These are phyloP conservation scores for Craseonycteris thonglongyai DNA, from an alignment of 2,113 vertebrate genomes.

Conservation along the genomic window DNA sequence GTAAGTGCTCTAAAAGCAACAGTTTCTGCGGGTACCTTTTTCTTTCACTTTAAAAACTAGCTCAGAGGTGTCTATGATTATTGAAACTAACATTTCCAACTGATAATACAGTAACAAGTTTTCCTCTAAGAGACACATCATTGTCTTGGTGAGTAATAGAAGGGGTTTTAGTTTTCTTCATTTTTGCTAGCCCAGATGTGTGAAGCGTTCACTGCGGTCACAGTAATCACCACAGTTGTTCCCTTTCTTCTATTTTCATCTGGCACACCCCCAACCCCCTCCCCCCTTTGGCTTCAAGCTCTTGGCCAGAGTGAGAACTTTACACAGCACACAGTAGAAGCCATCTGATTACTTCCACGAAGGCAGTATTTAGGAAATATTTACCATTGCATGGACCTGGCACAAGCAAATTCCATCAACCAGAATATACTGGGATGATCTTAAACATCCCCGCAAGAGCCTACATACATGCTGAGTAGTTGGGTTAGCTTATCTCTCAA, in stretches of 20 bases:
- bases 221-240: constrained; percentile 65
- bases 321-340: constrained; percentile 67
- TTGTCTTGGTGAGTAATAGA: constrained; percentile 53
- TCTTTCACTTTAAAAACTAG: not conserved
- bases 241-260: constrained; percentile 74
- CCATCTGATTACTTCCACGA: constrained; percentile 33
- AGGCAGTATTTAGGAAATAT: constrained; percentile 42
- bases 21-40: not conserved
- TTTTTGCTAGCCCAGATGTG: constrained; percentile 65
- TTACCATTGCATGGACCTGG: constrained; percentile 16
- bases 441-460: not conserved
- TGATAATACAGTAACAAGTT: constrained; percentile 32
- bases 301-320: constrained; percentile 70
- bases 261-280: constrained; percentile 74
- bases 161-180: constrained; percentile 58
- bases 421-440: not conserved
- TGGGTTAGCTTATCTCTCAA: not conserved
- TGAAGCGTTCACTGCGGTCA: constrained; percentile 60
- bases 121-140: constrained; percentile 34
- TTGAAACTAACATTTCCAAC: constrained; percentile 43
- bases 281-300: constrained; percentile 73
- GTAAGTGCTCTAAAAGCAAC: constrained; percentile 38
- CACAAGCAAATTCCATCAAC: constrained; percentile 24
- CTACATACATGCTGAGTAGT: not conserved
- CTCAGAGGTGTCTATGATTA: not conserved